Base-by-base conservation (phyloP, 2,113 vertebrate species). In the Engraulis encrasicolus region DNA sequence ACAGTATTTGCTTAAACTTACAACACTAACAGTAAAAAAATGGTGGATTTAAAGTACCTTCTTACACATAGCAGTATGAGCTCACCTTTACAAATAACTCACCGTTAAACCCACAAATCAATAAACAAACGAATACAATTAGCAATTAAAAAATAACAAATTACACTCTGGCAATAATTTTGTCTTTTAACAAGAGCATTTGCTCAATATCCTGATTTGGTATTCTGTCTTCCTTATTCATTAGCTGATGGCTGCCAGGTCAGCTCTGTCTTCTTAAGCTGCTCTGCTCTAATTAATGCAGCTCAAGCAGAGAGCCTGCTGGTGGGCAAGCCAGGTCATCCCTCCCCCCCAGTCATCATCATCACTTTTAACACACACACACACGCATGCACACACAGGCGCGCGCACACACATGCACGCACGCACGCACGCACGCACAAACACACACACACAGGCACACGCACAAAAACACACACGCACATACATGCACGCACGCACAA, bases 191-290 rank as follows among this genome's bases (percentile, higher is more conserved):
- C 27, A 17, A 36, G 66, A 71, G 61, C 61, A 34, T 74, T 19
- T 0, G 31, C 27, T 36, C 66, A 74, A 74, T 31, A 74, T 23
- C 27, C 27, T 74, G 58, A 66, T n/a, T 2, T 6, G 58, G 58
- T 23, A 27, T 66, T 31, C 27, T 27, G 6, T 58, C 18, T n/a
- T n/a, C n/a, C n/a, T n/a, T 66, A 27, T 66, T 66, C 58, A 66
- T 66, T 66, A 66, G n/a, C 58, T 66, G 66, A 74, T 34, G 61
- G 61, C 23, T 71, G 61, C 23, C 61, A 71, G 27, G 61, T 34
- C 61, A 71, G 27, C 23, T 34, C 12, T 71, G 61, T 34, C 61
- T 66, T 7, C 58, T 66, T 66, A 66, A 27, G 27, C 23, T 34
- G 66, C 31, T 4, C 66, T 17, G 12, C 66, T 15, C 15, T 31